A percentile compares a stretch with the other conserved stretches of the same genome.
phyloP scores from a whole-genome alignment of 53 echinoderm and acorn worm species.

The Apostichopus leukothele region DNA sequence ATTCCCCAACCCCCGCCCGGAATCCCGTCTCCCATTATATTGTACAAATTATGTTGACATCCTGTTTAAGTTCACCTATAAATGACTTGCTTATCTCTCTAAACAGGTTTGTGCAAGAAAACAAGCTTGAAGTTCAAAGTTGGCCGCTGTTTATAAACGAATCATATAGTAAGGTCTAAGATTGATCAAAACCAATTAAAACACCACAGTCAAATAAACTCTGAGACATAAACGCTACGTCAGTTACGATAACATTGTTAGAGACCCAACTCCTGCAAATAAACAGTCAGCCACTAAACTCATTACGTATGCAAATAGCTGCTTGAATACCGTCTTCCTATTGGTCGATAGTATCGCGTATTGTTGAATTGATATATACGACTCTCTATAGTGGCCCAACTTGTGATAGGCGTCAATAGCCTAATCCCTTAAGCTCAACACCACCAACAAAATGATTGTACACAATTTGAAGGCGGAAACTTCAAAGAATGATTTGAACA shows the following conservation, averaged over 20 bases:
- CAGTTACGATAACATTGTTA: conserved; percentile 17
- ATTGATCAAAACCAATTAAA: background rate
- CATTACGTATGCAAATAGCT: background rate
- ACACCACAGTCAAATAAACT: background rate
- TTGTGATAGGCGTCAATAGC: conserved; percentile 8
- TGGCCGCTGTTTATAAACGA: background rate
- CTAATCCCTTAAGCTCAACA: conserved; percentile 21
- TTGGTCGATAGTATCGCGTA: background rate
- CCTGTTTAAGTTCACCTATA: background rate
- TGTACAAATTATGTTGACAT: background rate
- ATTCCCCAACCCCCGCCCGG: too few species aligned
- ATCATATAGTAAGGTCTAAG: background rate
- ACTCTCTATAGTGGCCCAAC: background rate
- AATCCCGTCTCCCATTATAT: too few species aligned
- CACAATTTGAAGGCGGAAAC: background rate
- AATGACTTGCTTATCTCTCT: background rate
- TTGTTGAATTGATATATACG: background rate
- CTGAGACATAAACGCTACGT: background rate
- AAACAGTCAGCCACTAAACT: background rate
- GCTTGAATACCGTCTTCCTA: background rate
- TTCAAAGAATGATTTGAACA: background rate
- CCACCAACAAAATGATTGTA: background rate
- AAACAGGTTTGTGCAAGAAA: background rate
- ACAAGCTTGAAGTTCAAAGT: conserved; percentile 29
- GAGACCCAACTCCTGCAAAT: background rate